Conservation (phyloP, 2,888 invertebrate genomes). For the Spodoptera picta region DNA sequence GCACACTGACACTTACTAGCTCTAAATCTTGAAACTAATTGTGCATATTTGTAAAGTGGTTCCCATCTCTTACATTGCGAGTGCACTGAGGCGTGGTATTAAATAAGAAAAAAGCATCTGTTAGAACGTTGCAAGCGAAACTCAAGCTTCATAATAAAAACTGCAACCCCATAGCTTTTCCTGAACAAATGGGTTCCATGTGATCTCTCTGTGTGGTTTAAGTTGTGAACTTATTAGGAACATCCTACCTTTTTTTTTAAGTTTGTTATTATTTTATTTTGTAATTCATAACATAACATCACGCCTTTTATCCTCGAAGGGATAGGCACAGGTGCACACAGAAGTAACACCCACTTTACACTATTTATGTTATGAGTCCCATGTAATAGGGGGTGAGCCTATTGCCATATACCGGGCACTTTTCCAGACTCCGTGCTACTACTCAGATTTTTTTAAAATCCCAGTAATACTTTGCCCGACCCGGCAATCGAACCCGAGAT, state of each 20-base stretch:
- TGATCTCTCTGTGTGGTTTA: constrained; percentile 68
- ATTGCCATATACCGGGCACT: too few relatives aligned
- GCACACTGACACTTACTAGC: background rate
- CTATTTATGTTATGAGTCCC: too few relatives aligned
- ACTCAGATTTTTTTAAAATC: too few relatives aligned
- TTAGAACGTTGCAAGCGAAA: constrained; percentile 61
- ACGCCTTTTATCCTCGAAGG: too few relatives aligned
- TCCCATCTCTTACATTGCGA: constrained; percentile 17
- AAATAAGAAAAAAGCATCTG: constrained; percentile 61
- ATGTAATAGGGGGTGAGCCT: too few relatives aligned
- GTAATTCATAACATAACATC: too few relatives aligned
- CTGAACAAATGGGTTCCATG: constrained; percentile 79
- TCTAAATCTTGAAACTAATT: constrained; percentile 36
- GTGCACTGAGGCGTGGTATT: constrained; percentile 44
- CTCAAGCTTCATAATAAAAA: constrained; percentile 72
- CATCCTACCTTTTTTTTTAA: background rate
- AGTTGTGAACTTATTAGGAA: constrained; percentile 37
- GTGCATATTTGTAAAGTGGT: constrained; percentile 35
- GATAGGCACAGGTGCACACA: too few relatives aligned
- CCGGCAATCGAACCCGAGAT: too few relatives aligned
- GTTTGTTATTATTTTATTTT: background rate
- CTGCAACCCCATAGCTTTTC: constrained; percentile 76
- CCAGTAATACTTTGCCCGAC: too few relatives aligned
- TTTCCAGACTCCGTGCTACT: too few relatives aligned
- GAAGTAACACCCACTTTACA: too few relatives aligned